Evolutionary conservation across 2,888 invertebrate species (phyloP), one percentile per base, ranked within the genome.

Genomic region (Oscheius onirici): DNA sequence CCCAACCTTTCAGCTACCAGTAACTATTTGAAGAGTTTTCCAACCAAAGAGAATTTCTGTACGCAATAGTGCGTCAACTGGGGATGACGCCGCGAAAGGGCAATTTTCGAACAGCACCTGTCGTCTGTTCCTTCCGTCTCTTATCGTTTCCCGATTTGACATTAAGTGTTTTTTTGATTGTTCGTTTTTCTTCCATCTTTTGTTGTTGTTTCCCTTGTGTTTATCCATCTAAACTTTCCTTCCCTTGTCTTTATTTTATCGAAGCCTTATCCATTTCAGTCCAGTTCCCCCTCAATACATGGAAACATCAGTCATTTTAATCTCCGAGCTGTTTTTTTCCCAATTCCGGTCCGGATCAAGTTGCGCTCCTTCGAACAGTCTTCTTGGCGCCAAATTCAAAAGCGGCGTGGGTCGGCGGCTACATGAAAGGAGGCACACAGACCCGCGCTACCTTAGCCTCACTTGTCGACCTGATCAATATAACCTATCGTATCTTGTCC

Each of bases 371-470:
- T 13, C 6, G 13, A 2, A 11, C 54, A n/a, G 54, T 22, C 24
- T 15, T n/a, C 6, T 63, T 24, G 63, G 63, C 63, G 63, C 63
- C 28, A 63, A 63, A 63, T 63, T 63, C 63, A 63, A 63, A 63
- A 28, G 34, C 49, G 28, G 63, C 63, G 63, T 63, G 63, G 63
- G 44, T 26, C 5, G 63, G 63, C 63, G 63, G 63, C 63, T 26
- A 49, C 63, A 28, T 63, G 63, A 63, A 63, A 63, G 63, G 34
- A 17, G 34, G 0, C 34, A 34, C 34, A 49, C 63, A 24, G 26
- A n/a, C 11, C n/a, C n/a, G n/a, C n/a, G n/a, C n/a, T n/a, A n/a
- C n/a, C 28, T 22, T 10, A 13, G 11, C 26, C n/a, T n/a, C 63
- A n/a, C 15, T 46, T 13, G 49, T 63, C 63, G 63, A 63, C 63